Conservation (phyloP, 1,140 invertebrate genomes). For the Formica exsecta region DNA sequence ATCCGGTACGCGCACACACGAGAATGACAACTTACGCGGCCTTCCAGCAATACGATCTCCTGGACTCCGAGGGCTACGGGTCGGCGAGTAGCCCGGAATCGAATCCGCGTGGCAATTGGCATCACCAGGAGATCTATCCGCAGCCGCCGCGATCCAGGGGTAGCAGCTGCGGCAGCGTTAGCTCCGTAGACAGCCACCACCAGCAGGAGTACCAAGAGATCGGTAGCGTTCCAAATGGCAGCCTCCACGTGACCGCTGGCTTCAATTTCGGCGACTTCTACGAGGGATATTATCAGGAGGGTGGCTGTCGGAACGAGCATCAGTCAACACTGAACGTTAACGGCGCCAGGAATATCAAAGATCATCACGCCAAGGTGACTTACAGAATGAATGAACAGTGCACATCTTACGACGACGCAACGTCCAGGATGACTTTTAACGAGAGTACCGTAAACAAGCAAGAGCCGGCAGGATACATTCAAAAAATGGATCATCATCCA, state of each 20-base stretch:
- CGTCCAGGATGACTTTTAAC: conserved; percentile 59
- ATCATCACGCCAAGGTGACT: conserved; percentile 70
- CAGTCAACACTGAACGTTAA: conserved; percentile 37
- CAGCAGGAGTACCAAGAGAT: conserved; percentile 78
- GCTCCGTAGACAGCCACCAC: conserved; percentile 82
- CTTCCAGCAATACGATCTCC: conserved; percentile 83
- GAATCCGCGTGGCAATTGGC: conserved; percentile 77
- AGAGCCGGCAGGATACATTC: conserved; percentile 41
- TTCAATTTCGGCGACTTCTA: conserved; percentile 82
- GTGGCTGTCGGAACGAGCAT: conserved; percentile 67
- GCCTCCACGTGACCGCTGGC: conserved; percentile 71
- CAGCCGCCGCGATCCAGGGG: conserved; percentile 82
- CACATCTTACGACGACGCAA: conserved; percentile 67
- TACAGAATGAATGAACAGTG: conserved; percentile 76
- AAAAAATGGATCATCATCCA: conserved; percentile 61
- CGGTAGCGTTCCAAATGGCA: conserved; percentile 52
- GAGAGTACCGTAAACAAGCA: conserved; percentile 56
- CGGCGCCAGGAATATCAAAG: conserved; percentile 63
- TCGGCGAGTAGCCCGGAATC: conserved; percentile 84
- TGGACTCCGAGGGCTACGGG: conserved; percentile 84
- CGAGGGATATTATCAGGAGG: conserved; percentile 81
- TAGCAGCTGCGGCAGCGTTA: conserved; percentile 83
- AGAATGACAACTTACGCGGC: conserved; percentile 81
- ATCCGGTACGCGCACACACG: conserved; percentile 14
- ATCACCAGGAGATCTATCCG: conserved; percentile 80